Percentiles rank a stretch among this genome's conserved stretches.
phyloP scores from a whole-genome alignment of 2,797 vertebrate species.

The Myiothlypis coronata region DNA sequence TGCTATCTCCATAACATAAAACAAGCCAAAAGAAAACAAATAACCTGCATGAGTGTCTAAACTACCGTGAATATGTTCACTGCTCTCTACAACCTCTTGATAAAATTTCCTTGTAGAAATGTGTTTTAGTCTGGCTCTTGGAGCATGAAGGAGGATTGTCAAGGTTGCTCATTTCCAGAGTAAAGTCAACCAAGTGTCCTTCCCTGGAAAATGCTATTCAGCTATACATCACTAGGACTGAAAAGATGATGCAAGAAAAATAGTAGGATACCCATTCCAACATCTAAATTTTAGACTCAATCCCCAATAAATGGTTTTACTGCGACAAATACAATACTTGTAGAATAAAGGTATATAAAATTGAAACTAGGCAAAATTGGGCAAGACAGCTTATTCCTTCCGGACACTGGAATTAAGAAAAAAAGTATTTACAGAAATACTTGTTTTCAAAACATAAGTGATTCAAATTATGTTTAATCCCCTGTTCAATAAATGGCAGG shows the following conservation, averaged over 20 bases:
- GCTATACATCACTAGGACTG: background rate
- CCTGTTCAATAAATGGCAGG: background rate
- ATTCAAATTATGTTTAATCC: background rate
- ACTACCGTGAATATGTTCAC: background rate
- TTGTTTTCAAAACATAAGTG: background rate
- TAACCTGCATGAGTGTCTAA: background rate
- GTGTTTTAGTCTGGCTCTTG: background rate
- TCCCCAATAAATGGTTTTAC: background rate
- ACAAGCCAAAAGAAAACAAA: background rate
- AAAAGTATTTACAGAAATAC: background rate
- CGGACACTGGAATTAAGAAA: background rate
- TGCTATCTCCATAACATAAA: background rate
- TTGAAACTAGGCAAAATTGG: too few relatives aligned
- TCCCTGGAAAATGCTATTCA: background rate
- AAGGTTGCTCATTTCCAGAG: background rate
- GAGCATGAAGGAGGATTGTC: background rate
- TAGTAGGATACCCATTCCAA: fast-evolving
- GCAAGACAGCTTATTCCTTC: background rate
- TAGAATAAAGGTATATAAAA: background rate
- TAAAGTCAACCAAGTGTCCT: background rate
- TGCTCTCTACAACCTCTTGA: background rate
- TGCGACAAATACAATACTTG: background rate
- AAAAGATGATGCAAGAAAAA: background rate
- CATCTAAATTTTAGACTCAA: background rate
- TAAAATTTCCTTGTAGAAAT: background rate